Percentiles rank a stretch among this genome's conserved stretches.
phyloP scores from a whole-genome alignment of 2,113 vertebrate genomes.

The Burhinus oedicnemus region DNA sequence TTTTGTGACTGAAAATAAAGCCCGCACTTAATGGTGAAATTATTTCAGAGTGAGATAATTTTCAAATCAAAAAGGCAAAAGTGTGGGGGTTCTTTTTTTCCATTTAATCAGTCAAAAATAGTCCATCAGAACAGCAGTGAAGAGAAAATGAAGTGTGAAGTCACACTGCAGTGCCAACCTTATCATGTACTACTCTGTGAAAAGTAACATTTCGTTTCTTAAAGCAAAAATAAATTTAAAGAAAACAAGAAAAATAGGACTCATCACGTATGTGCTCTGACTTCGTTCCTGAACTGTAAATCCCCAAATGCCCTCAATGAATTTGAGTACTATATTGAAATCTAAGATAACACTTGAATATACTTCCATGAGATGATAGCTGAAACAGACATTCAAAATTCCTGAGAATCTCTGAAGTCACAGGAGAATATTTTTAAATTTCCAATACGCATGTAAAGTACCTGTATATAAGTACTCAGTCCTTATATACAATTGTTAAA shows the following conservation, averaged over 20 bases:
- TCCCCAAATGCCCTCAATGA: background rate
- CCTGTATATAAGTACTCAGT: background rate
- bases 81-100: background rate
- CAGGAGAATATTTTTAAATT: background rate
- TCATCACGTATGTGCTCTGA: background rate
- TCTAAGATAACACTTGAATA: background rate
- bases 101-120: background rate
- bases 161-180: background rate
- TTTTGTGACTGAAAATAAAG: background rate
- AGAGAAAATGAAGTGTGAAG: background rate
- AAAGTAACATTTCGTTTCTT: conserved; percentile 9
- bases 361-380: background rate
- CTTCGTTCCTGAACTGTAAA: background rate
- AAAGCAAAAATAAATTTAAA: conserved; percentile 9
- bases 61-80: background rate
- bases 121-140: background rate
- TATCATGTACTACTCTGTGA: background rate
- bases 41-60: background rate
- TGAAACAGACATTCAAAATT: background rate
- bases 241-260: background rate
- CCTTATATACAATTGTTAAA: background rate
- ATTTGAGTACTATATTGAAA: background rate
- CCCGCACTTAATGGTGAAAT: background rate
- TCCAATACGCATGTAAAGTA: background rate
- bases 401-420: background rate